These are phyloP conservation scores for Styela clava DNA, from an alignment of 23 tunicate species.

Conservation along the genomic window DNA sequence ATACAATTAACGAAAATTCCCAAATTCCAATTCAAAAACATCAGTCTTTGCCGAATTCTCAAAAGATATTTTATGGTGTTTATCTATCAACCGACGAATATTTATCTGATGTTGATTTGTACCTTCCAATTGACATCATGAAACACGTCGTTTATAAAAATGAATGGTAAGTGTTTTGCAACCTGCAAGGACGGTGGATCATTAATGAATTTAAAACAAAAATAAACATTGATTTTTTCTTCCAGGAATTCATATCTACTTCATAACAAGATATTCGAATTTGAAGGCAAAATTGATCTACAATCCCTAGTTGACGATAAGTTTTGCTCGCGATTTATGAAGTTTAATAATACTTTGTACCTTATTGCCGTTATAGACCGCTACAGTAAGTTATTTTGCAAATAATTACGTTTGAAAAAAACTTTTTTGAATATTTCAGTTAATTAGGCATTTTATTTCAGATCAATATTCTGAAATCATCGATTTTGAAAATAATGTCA, in stretches of 20 bases:
- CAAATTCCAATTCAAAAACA: background rate
- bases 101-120: conserved; percentile 14
- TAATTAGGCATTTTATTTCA: background rate
- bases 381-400: conserved; percentile 15
- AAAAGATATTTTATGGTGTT: background rate
- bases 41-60: background rate
- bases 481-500: background rate
- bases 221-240: no score
- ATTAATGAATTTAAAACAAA: background rate
- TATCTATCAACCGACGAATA: conserved; percentile 14
- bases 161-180: background rate
- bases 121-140: background rate
- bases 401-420: no score
- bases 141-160: background rate
- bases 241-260: conserved; percentile 30
- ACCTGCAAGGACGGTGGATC: no score
- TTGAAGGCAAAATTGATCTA: conserved; percentile 13
- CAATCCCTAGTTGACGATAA: background rate
- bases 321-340: conserved; percentile 25
- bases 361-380: conserved; percentile 11
- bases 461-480: background rate
- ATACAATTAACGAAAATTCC: background rate
- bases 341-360: background rate
- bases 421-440: no score
- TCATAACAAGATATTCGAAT: background rate